These are phyloP conservation scores for Kryphioiulus occultus DNA, from an alignment of 2,888 invertebrate species.

Conservation along the genomic window DNA sequence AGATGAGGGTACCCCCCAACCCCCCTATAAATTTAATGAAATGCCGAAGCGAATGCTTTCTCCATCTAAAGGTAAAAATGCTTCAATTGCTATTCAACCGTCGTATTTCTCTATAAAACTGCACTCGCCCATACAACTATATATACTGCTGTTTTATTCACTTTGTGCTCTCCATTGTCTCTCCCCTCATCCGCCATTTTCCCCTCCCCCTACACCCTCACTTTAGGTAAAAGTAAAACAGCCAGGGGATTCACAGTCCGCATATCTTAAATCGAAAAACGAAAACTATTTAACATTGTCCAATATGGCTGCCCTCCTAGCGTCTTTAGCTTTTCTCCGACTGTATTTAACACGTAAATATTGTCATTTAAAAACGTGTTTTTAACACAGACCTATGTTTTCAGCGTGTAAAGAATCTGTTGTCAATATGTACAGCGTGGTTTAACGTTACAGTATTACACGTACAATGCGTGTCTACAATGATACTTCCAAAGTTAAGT, in stretches of 20 bases:
- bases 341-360: too few relatives aligned
- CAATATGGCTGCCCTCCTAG: background rate
- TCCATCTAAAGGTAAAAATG: constrained; percentile 30
- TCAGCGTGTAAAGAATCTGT: background rate
- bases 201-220: background rate
- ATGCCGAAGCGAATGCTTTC: constrained; percentile 25
- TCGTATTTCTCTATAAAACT: constrained; percentile 25
- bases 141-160: background rate
- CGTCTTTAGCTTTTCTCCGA: background rate
- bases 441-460: too few relatives aligned
- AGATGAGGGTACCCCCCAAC: background rate
- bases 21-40: constrained; percentile 26
- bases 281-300: background rate
- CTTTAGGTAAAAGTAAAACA: background rate
- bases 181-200: background rate
- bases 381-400: background rate
- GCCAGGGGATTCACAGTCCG: background rate
- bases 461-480: too few relatives aligned
- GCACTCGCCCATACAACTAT: constrained; percentile 4
- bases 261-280: background rate
- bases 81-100: constrained; percentile 26
- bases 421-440: too few relatives aligned
- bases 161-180: constrained; percentile 35
- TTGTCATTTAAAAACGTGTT: background rate
- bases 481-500: too few relatives aligned